Evolutionary conservation across 2,888 invertebrate species (phyloP), one percentile per base, ranked within the genome.

Genomic region (Priocnemis perturbator): DNA sequence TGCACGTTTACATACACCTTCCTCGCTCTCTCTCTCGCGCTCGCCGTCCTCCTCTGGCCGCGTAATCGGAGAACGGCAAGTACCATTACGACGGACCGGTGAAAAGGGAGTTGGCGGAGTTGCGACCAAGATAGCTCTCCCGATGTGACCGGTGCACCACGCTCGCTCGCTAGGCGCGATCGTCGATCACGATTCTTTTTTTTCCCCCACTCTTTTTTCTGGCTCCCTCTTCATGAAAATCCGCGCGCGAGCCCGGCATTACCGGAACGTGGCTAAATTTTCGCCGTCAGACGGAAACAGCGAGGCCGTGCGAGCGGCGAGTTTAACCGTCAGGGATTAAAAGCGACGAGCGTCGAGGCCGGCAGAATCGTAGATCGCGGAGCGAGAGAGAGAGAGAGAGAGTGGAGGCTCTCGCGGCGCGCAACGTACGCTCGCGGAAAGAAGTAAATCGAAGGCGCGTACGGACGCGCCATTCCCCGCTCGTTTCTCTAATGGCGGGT

Each of bases 11-110:
- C 69, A 66, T 69, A 72, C 67, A 64, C 78, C 60, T 67, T 76
- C 68, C 60, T 71, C 72, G 64, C 74, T 67, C 67, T 69, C 67
- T 69, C 20, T 48, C 60, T 63, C 44, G 47, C 63, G 21, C 56
- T 53, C 48, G 59, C 59, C 63, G 68, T 64, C 52, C 64, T 57
- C 47, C 52, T 55, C 55, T 19, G 72, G 80, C 78, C 80, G 76
- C 79, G 86, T 86, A 86, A 86, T 81, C 80, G 81, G 84, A 85
- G 84, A 87, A 81, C 81, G 78, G 77, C 75, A 81, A 81, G 81
- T 79, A 77, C 82, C 81, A 85, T 86, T 84, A 85, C 80, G 69
- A 58, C 65, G 76, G 71, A 67, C 63, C 67, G 64, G 67, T 64
- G 64, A 71, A 78, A 73, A 72, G 58, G 67, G 63, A 81, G 61